Conservation (phyloP, 1,140 invertebrate species). For the Drosophila kohkoa region DNA sequence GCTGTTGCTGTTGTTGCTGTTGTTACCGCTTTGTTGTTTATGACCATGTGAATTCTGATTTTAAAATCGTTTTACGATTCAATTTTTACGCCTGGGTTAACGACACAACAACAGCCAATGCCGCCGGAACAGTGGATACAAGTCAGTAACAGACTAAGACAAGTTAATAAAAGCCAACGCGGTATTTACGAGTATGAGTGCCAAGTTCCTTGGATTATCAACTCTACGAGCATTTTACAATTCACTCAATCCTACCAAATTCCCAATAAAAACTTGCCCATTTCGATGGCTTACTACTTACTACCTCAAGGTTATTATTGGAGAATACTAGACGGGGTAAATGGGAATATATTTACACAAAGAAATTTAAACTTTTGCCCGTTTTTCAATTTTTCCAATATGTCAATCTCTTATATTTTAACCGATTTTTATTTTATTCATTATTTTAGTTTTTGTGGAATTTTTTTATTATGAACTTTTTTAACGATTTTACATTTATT, state of each 20-base stretch:
- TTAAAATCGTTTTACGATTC: conserved; percentile 57
- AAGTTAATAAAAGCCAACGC: neutral
- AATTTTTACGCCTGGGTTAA: conserved; percentile 54
- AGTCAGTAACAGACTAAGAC: neutral
- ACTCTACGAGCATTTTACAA: neutral
- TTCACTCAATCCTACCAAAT: neutral
- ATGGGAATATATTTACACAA: neutral
- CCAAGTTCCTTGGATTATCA: neutral
- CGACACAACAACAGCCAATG: conserved; percentile 21
- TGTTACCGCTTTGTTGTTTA: conserved; percentile 42
- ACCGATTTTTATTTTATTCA: no score
- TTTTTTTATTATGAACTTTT: no score
- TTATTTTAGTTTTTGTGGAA: no score
- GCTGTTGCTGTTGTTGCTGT: neutral
- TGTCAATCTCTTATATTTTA: no score
- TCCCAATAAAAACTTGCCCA: neutral
- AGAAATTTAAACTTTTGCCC: no score
- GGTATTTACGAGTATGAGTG: neutral
- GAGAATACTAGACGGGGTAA: neutral
- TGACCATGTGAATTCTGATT: conserved; percentile 55
- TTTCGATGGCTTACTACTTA: neutral
- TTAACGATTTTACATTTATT: no score
- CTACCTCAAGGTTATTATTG: neutral
- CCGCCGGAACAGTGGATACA: conserved; percentile 36
- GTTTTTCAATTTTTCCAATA: no score